A percentile compares a stretch with the other conserved stretches of the same genome.
Evolutionary conservation across 2,113 vertebrate genomes (phyloP).

Genomic region (Myodes glareolus): DNA sequence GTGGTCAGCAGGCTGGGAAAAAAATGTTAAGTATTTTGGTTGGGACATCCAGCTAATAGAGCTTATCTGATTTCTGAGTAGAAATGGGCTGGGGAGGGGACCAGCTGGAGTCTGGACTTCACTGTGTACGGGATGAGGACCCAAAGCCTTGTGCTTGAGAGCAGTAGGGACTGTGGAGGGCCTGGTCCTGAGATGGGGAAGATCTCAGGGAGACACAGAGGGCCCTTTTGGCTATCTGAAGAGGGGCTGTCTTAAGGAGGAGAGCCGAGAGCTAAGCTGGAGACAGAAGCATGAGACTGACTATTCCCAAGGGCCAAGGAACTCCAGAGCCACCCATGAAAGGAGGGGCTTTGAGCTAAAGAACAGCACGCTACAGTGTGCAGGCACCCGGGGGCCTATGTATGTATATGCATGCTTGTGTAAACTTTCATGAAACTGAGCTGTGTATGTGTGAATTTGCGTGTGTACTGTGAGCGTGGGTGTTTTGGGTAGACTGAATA

Average conservation of each 20-base stretch:
- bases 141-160: background rate
- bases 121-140: too few relatives aligned
- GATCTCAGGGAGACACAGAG: background rate
- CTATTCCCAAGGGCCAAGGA: background rate
- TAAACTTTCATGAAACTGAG: background rate
- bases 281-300: background rate
- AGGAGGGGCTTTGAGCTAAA: background rate
- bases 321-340: background rate
- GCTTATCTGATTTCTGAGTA: background rate
- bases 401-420: background rate
- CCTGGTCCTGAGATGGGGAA: background rate
- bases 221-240: background rate
- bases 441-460: too few relatives aligned
- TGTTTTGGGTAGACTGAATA: background rate
- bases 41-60: background rate
- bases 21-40: background rate
- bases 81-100: background rate
- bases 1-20: background rate
- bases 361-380: background rate
- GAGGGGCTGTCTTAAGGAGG: background rate
- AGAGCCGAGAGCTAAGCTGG: background rate
- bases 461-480: background rate
- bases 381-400: background rate
- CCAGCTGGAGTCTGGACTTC: background rate
- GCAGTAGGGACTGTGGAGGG: fast-evolving